Evolutionary conservation across 2,888 invertebrate genomes (phyloP).

Genomic region (Scaptomyza tumidula): DNA sequence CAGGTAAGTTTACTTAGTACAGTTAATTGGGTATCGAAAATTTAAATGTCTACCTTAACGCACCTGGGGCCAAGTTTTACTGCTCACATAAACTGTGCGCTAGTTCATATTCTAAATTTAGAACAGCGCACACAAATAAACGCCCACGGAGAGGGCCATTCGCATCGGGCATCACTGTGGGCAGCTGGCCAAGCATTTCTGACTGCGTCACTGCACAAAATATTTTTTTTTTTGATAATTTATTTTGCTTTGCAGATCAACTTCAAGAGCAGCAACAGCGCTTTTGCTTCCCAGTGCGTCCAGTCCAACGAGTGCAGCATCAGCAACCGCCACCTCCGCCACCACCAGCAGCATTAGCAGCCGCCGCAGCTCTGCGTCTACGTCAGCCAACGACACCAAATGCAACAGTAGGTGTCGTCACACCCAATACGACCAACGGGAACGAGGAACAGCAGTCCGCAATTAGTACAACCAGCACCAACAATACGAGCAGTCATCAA

Average conservation of each 20-base stretch:
- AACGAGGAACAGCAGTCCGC: constrained; percentile 43
- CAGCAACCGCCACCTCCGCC: constrained; percentile 46
- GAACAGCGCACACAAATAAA: constrained; percentile 62
- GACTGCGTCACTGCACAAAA: constrained; percentile 45
- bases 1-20: constrained; percentile 45
- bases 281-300: constrained; percentile 84
- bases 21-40: neutral
- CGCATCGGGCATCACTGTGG: constrained; percentile 45
- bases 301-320: constrained; percentile 81
- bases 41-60: constrained; percentile 7
- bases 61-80: constrained; percentile 43
- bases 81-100: constrained; percentile 55
- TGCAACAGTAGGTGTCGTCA: constrained; percentile 75
- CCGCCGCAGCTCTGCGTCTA: constrained; percentile 43
- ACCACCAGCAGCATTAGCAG: constrained; percentile 24
- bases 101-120: constrained; percentile 74
- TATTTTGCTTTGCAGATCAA: constrained; percentile 57
- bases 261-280: constrained; percentile 83
- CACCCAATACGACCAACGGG: constrained; percentile 79
- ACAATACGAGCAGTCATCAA: constrained; percentile 17
- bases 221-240: constrained; percentile 21
- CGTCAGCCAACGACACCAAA: constrained; percentile 78
- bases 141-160: constrained; percentile 56
- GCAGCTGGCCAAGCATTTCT: constrained; percentile 52
- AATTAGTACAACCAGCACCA: constrained; percentile 31